Conservation (phyloP, 2,113 vertebrate genomes). For the Motacilla tschutschensis region DNA sequence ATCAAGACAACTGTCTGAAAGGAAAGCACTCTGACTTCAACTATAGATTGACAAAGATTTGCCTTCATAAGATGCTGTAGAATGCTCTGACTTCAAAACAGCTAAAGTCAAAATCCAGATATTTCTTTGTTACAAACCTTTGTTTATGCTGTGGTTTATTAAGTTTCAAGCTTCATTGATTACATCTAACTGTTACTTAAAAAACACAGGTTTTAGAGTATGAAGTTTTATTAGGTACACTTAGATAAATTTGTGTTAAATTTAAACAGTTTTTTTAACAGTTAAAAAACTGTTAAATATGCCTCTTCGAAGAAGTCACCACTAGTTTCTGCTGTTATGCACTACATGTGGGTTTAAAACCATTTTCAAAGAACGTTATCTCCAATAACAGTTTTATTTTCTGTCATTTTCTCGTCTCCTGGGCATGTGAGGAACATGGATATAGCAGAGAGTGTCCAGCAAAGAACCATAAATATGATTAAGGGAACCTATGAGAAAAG, state of each 20-base stretch:
- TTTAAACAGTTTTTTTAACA: too few relatives aligned
- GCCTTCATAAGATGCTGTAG: background rate
- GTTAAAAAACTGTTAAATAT: background rate
- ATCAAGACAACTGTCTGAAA: background rate
- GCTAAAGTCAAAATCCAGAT: background rate
- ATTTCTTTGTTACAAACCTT: background rate
- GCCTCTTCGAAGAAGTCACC: background rate
- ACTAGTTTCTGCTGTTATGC: background rate
- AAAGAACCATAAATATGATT: background rate
- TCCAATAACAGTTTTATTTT: background rate
- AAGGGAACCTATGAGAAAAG: background rate
- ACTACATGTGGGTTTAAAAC: background rate
- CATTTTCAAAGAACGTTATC: background rate
- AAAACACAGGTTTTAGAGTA: background rate
- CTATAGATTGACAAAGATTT: background rate
- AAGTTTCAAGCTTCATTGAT: background rate
- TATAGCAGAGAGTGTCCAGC: background rate
- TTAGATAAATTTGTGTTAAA: background rate
- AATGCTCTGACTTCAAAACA: background rate
- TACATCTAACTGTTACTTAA: background rate
- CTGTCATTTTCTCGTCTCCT: background rate
- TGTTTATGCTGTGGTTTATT: background rate
- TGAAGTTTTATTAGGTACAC: background rate
- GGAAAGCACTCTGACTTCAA: background rate
- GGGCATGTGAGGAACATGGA: background rate